phyloP scores from a whole-genome alignment of 2,888 invertebrate species.

The Drosophila barbarae region DNA sequence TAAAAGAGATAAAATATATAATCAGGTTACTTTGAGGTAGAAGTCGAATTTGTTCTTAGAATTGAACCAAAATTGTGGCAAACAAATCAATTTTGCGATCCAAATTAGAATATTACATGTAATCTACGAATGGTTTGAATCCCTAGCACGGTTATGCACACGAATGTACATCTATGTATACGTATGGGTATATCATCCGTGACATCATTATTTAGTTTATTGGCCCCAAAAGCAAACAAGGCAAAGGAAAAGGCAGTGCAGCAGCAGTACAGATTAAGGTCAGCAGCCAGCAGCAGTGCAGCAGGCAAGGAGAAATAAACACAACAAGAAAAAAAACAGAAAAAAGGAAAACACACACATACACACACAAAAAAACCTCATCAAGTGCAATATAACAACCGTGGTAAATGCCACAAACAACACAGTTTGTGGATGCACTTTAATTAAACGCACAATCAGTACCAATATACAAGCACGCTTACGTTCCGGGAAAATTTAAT shows the following conservation, averaged over 20 bases:
- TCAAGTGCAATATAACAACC: slow-evolving; percentile 5
- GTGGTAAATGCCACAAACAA: slow-evolving; percentile 7
- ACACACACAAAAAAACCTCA: not conserved
- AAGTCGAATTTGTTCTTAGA: not conserved
- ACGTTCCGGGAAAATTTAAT: slow-evolving; percentile 24
- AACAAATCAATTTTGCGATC: not conserved
- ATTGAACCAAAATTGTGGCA: not conserved
- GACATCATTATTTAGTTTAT: slow-evolving; percentile 45
- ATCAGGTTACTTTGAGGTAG: not conserved
- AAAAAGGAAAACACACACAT: too few species aligned
- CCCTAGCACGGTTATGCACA: too few species aligned
- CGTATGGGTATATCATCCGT: slow-evolving; percentile 24
- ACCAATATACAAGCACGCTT: slow-evolving; percentile 8
- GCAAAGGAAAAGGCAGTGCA: slow-evolving; percentile 13
- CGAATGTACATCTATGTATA: not conserved
- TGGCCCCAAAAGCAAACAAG: slow-evolving; percentile 26
- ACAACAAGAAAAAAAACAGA: not conserved
- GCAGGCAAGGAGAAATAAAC: slow-evolving; percentile 1
- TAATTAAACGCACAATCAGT: slow-evolving; percentile 40
- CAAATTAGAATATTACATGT: not conserved
- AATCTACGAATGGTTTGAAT: not conserved
- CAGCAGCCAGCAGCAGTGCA: slow-evolving; percentile 18
- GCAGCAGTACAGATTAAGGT: slow-evolving; percentile 28
- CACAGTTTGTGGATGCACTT: slow-evolving; percentile 24
- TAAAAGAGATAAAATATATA: not conserved